Evolutionary conservation across 2,888 invertebrate genomes (phyloP).

Genomic region (Noctua comes): DNA sequence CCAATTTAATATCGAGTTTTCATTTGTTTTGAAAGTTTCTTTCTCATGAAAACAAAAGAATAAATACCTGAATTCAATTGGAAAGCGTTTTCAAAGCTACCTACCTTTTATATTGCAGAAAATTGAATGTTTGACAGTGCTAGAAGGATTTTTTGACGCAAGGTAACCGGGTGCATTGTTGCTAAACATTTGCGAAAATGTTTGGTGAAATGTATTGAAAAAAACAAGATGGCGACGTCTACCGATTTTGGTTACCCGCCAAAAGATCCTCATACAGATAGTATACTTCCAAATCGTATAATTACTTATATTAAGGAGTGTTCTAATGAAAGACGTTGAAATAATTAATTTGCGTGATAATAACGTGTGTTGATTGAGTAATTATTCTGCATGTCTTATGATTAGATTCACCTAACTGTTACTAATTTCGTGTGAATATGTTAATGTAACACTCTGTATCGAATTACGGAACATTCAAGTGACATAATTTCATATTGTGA

Average conservation of each 20-base stretch:
- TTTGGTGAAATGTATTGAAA: neutral
- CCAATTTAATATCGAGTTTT: conserved; percentile 10
- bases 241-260: neutral
- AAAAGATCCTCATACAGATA: neutral
- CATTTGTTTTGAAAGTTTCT: conserved; percentile 6
- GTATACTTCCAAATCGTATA: neutral
- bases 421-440: conserved; percentile 42
- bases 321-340: conserved; percentile 7
- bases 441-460: conserved; percentile 15
- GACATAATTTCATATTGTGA: conserved; percentile 23
- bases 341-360: neutral
- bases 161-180: neutral
- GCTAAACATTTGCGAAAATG: neutral
- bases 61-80: conserved; percentile 1
- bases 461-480: conserved; percentile 12
- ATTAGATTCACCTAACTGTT: conserved; percentile 24
- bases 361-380: conserved; percentile 28
- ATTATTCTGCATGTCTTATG: conserved; percentile 18
- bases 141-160: neutral
- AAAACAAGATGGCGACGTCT: neutral
- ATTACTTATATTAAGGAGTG: neutral
- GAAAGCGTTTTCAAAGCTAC: neutral
- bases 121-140: neutral
- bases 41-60: conserved; percentile 13
- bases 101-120: neutral